phyloP scores from a whole-genome alignment of 2,797 vertebrate species.

The Amniataba percoides region DNA sequence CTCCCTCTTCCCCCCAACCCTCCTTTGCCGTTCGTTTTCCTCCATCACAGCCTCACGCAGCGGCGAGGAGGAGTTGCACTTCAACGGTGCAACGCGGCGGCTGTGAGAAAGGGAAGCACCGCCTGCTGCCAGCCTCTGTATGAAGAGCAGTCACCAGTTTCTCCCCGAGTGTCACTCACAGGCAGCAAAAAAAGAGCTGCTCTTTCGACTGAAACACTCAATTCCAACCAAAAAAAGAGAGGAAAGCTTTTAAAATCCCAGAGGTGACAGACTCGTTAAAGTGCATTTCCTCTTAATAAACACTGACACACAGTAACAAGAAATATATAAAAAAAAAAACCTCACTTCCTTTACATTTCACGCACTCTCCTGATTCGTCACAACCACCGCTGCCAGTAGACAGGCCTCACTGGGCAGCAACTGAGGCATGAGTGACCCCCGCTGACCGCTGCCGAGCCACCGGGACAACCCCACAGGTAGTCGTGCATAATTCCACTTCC shows the following conservation, averaged over 20 bases:
- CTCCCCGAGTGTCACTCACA: constrained; percentile 50
- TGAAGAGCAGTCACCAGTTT: constrained; percentile 41
- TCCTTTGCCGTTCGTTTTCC: not conserved
- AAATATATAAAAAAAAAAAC: not conserved
- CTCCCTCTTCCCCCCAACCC: too few relatives aligned
- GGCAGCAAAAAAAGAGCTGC: constrained; percentile 30
- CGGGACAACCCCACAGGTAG: constrained; percentile 70
- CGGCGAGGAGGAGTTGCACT: constrained; percentile 38
- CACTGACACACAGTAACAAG: constrained; percentile 4
- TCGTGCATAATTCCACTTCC: constrained; percentile 76
- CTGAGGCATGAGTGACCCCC: constrained; percentile 61
- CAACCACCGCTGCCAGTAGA: constrained; percentile 12
- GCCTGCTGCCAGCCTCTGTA: constrained; percentile 38
- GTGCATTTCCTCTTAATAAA: constrained; percentile 56
- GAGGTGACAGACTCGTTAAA: constrained; percentile 49
- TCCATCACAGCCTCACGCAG: constrained; percentile 31
- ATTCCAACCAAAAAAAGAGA: constrained; percentile 16
- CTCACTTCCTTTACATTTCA: constrained; percentile 20
- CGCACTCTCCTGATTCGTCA: not conserved
- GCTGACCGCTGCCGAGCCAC: constrained; percentile 46
- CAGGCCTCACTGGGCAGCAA: constrained; percentile 59
- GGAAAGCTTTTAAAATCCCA: constrained; percentile 33
- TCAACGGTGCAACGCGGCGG: constrained; percentile 27
- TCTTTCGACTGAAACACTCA: constrained; percentile 43
- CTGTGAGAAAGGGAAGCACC: constrained; percentile 34